Evolutionary conservation across 2,113 vertebrate genomes (phyloP).

Genomic region (Acrocephalus arundinaceus): DNA sequence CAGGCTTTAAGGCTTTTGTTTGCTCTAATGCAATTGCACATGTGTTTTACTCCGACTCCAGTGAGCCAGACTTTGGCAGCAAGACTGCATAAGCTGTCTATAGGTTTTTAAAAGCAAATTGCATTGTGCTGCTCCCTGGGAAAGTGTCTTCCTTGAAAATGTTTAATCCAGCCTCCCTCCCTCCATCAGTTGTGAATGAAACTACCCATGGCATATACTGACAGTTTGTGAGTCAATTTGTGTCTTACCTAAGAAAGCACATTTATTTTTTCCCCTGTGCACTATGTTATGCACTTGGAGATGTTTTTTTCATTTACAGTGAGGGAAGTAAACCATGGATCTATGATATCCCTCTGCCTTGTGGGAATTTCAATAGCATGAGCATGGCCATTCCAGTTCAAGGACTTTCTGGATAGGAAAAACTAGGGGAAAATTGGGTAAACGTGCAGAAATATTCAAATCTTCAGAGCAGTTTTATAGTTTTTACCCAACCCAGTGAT

Average conservation of each 20-base stretch:
- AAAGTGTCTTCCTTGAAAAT: constrained; percentile 71
- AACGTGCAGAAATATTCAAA: not conserved
- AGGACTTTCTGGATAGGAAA: not conserved
- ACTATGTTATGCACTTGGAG: not conserved
- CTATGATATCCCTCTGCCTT: not conserved
- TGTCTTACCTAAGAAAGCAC: not conserved
- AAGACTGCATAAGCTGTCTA: constrained; percentile 52
- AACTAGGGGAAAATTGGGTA: not conserved
- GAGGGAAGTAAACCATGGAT: not conserved
- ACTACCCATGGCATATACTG: not conserved
- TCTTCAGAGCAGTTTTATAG: not conserved
- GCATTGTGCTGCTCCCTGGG: constrained; percentile 62
- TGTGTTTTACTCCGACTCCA: constrained; percentile 48
- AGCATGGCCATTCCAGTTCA: not conserved
- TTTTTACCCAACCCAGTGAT: not conserved
- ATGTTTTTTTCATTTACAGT: not conserved
- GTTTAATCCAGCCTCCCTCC: constrained; percentile 52
- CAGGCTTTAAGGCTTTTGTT: constrained; percentile 64
- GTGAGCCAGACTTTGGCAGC: constrained; percentile 50
- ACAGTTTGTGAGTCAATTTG: not conserved
- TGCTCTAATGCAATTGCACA: constrained; percentile 69
- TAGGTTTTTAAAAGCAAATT: constrained; percentile 54
- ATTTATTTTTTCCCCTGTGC: not conserved
- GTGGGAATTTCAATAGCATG: not conserved
- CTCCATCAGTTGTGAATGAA: not conserved